These are phyloP conservation scores for Eupeodes latifasciatus DNA, from an alignment of 2,888 invertebrate genomes.

Conservation along the genomic window DNA sequence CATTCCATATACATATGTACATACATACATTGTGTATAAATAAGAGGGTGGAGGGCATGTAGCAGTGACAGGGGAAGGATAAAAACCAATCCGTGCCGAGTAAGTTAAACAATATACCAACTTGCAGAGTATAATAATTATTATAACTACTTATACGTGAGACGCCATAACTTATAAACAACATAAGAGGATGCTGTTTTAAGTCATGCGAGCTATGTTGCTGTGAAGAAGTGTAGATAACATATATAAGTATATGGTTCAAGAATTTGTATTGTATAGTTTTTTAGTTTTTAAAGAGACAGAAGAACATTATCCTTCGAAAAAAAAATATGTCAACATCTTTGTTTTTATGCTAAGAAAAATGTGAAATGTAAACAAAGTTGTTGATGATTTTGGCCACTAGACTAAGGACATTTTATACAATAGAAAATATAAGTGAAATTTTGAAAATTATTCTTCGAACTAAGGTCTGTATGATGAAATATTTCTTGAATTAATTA, in stretches of 20 bases:
- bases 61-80: background rate
- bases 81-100: conserved; percentile 55
- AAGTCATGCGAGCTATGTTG: background rate
- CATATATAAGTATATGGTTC: background rate
- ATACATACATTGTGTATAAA: background rate
- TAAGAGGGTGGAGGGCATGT: background rate
- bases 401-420: background rate
- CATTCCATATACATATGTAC: no score
- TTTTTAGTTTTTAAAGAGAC: background rate
- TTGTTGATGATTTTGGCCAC: background rate
- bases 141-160: conserved; percentile 64
- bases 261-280: background rate
- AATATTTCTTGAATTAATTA: no score
- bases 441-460: no score
- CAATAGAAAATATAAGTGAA: background rate
- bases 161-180: conserved; percentile 49
- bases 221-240: no score
- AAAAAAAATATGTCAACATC: conserved; percentile 26
- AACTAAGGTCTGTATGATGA: no score
- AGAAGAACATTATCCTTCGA: conserved; percentile 8
- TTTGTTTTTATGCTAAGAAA: background rate
- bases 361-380: background rate
- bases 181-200: conserved; percentile 33
- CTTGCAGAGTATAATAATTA: conserved; percentile 35
- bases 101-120: conserved; percentile 54